Base-by-base conservation (phyloP, 1,140 invertebrate genomes). In the Aphidius ervi region DNA sequence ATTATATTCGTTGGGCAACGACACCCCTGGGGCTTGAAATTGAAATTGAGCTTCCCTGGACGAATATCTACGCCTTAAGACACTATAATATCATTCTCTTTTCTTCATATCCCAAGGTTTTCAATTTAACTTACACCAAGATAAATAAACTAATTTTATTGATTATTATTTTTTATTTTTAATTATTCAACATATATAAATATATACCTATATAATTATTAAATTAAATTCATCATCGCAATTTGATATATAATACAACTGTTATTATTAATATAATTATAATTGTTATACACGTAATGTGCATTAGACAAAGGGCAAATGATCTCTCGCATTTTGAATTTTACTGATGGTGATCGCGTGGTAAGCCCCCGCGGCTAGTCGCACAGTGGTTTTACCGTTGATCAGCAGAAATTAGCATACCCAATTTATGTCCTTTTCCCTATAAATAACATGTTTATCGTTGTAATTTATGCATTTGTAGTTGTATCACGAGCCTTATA, bases 401-500 rank as follows among this genome's bases (percentile, higher is more conserved):
- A 78, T 78, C 77, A 76, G 74, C 74, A 74, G 72, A 75, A 78
- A 79, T 79, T 79, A 78, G 73, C 77, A 77, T 79, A 74, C 74
- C 63, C 71, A 77, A 78, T 79, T 79, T 77, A 77, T 77, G 74
- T 75, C 65, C 52, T 57, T 46, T 31, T 63, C 68, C 71, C 76
- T 79, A 79, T 78, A 79, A 79, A 79, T 79, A 79, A 78, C 75
- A 75, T 76, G 75, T 79, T 78, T 78, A 79, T 77, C 76, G 73
- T 76, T 75, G 75, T 77, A 79, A 79, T 79, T 77, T 78, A 79
- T 79, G 76, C 74, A 65, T 57, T 42, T 42, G 45, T 52, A 52
- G 49, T 52, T 23, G 49, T 52, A 52, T 7, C 37, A 39, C 49
- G 49, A 39, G 37, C 31, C 31, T 52, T 23, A 39, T 23, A 39